A percentile compares a stretch with the other conserved stretches of the same genome.
These are phyloP conservation scores for Neodiprion fabricii DNA, from an alignment of 1,140 invertebrate genomes.

Conservation along the genomic window DNA sequence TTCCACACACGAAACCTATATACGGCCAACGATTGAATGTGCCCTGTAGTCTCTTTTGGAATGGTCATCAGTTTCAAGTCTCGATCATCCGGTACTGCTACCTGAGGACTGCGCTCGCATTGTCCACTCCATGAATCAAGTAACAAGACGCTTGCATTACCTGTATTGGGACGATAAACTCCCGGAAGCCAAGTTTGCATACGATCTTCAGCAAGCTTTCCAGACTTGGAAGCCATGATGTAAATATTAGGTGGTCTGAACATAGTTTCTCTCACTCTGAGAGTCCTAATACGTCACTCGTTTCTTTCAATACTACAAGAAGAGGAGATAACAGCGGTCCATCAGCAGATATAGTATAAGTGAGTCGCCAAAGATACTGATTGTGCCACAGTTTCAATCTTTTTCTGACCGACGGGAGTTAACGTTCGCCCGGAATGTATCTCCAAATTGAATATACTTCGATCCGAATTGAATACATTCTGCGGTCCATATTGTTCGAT, in stretches of 20 bases:
- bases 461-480: too few relatives aligned
- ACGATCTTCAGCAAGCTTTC: background rate
- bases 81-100: background rate
- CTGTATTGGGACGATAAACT: background rate
- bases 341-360: background rate
- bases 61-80: background rate
- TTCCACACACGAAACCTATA: background rate
- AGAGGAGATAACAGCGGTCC: background rate
- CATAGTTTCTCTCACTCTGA: background rate
- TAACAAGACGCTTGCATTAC: background rate
- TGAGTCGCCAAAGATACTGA: background rate
- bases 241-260: background rate
- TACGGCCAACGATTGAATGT: background rate
- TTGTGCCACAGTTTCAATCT: too few relatives aligned
- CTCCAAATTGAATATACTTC: too few relatives aligned
- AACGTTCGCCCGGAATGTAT: too few relatives aligned
- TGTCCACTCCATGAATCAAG: conserved; percentile 4
- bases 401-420: too few relatives aligned
- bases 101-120: background rate
- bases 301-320: background rate
- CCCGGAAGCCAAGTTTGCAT: background rate
- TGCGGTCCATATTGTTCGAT: too few relatives aligned
- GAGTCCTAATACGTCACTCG: background rate
- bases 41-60: background rate
- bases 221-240: background rate